Percentiles rank a stretch among this genome's conserved stretches.
Conservation (phyloP, 2,797 vertebrate species). For the Gastrophryne carolinensis region DNA sequence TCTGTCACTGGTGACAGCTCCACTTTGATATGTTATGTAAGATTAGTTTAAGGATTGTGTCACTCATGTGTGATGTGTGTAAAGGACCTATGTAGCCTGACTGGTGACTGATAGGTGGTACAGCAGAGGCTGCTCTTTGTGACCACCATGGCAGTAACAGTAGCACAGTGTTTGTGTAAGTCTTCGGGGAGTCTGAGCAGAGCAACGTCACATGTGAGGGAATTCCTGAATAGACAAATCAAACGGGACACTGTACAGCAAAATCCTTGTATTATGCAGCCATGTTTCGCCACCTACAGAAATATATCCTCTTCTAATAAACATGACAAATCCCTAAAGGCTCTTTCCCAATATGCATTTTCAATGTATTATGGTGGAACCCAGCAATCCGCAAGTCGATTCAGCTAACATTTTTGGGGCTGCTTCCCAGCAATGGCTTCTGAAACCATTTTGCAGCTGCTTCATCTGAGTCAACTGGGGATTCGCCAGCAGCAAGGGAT, state of each 20-base stretch:
- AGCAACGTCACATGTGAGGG: background rate
- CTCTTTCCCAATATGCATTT: no score
- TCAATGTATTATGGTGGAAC: no score
- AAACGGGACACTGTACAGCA: no score
- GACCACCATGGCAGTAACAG: background rate
- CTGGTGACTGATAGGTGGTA: background rate
- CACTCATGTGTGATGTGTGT: background rate
- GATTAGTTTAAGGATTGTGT: background rate
- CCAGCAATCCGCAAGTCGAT: no score
- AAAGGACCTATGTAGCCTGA: background rate
- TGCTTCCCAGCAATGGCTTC: no score
- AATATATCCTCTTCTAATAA: no score
- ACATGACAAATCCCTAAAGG: no score
- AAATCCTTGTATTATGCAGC: no score
- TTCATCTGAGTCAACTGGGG: no score
- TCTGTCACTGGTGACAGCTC: background rate
- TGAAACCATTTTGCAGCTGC: no score
- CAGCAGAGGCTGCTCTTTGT: background rate
- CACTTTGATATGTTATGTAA: background rate
- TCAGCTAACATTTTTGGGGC: no score
- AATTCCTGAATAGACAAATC: background rate
- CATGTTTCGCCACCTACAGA: background rate
- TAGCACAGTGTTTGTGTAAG: background rate
- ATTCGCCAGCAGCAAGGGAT: no score
- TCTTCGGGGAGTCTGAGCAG: background rate